phyloP scores from a whole-genome alignment of 1,140 invertebrate genomes.

The Pissodes strobi region DNA sequence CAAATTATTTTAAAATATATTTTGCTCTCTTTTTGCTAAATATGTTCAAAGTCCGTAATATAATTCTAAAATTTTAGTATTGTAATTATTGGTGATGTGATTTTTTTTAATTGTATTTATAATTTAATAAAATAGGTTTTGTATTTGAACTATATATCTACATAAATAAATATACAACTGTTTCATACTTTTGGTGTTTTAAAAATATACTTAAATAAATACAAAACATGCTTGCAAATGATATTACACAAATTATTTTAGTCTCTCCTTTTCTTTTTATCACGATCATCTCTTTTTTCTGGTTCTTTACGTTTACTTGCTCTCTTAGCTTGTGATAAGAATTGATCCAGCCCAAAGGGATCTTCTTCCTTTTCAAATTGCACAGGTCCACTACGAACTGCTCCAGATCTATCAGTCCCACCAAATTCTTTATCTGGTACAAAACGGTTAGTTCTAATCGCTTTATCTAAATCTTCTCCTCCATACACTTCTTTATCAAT shows the following conservation, averaged over 20 bases:
- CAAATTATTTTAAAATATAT: no score
- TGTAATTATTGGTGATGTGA: no score
- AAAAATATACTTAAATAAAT: no score
- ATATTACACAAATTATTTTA: constrained; percentile 30
- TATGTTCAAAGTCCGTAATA: no score
- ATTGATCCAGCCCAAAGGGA: constrained; percentile 97
- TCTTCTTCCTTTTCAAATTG: constrained; percentile 96
- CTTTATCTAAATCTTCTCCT: constrained; percentile 75
- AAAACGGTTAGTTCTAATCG: constrained; percentile 91
- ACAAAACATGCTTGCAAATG: no score
- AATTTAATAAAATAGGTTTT: no score
- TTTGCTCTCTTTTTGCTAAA: no score
- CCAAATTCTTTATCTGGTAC: constrained; percentile 96
- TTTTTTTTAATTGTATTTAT: no score
- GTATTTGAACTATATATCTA: no score
- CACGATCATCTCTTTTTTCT: constrained; percentile 48
- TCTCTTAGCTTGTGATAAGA: constrained; percentile 94
- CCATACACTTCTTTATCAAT: constrained; percentile 91
- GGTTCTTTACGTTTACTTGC: constrained; percentile 66
- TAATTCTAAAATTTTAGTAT: no score
- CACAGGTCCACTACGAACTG: constrained; percentile 87
- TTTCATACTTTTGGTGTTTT: no score
- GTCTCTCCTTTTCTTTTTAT: constrained; percentile 51
- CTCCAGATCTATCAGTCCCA: constrained; percentile 76
- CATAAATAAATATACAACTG: constrained; percentile 6